Base-by-base conservation (phyloP, 53 echinoderm and acorn worm genomes). In the Zoroaster sp. region DNA sequence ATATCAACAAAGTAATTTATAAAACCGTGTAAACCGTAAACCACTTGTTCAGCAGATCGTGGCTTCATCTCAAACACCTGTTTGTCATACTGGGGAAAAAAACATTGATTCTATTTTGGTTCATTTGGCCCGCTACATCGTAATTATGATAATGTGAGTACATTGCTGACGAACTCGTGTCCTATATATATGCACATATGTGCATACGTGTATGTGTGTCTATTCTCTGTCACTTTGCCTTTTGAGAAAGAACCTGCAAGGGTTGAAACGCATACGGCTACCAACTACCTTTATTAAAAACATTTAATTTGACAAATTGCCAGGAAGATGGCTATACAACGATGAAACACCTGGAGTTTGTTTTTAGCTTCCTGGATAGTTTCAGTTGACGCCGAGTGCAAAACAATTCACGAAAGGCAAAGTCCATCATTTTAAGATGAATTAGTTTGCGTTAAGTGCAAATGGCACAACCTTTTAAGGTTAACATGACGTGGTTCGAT, bases 281-380 rank as follows among this genome's bases (percentile, higher is more conserved):
- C 28, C 46, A 3, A 35, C 0, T 47, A 35, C 28, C 75, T 0
- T 47, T 47, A 32, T 49, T 32, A 49, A 49, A 46, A 75, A 46
- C 46, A 75, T 46, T 75, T 46, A 18, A 15, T 75, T 75, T 75
- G 75, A 75, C 75, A 75, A 75, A 75, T 75, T 75, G 49, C 46
- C 49, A 32, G 46, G 33, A 14, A 30, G 46, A 75, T 14, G 46
- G 10, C 34, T 3, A 31, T 31, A 5, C 34, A 75, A 30, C 35
- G 44, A 75, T 47, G 75, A 49, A 75, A 2, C 75, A 46, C 45
- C 46, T 75, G n/a, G n/a, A n/a, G n/a, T 75, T 75, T 31, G 4
- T 13, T 46, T 49, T 47, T 47, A 75, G 49, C 49, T 75, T 75
- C 13, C 49, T 33, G 1, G 46, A 49, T 3, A 28, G 13, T 75